phyloP scores from a whole-genome alignment of 2,113 vertebrate species.

The Probosciger aterrimus region DNA sequence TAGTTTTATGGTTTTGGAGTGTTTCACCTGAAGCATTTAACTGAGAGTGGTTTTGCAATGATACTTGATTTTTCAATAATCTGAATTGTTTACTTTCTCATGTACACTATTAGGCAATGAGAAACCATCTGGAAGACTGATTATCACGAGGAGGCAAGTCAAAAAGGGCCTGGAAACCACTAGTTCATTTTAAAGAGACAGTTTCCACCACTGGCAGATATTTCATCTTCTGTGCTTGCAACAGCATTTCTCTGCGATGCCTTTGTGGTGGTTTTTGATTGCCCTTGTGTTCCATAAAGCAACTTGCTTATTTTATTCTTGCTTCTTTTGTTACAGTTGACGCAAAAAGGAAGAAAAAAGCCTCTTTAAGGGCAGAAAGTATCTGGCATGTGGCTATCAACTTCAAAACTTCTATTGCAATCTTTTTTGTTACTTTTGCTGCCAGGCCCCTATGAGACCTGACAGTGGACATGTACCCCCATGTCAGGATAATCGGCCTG shows the following conservation, averaged over 20 bases:
- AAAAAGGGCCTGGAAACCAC: conserved; percentile 48
- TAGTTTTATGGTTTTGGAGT: conserved; percentile 24
- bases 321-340: conserved; percentile 72
- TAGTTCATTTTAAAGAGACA: conserved; percentile 53
- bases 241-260: conserved; percentile 10
- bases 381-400: conserved; percentile 67
- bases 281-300: conserved; percentile 35
- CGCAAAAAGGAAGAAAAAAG: conserved; percentile 68
- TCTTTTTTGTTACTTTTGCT: conserved; percentile 69
- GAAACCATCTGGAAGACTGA: conserved; percentile 57
- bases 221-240: conserved; percentile 24
- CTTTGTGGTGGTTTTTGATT: conserved; percentile 63
- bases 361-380: conserved; percentile 69
- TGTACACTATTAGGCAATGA: conserved; percentile 50
- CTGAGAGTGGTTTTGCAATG: conserved; percentile 20
- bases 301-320: conserved; percentile 66
- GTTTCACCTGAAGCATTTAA: conserved; percentile 25
- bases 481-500: conserved; percentile 66
- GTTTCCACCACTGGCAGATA: conserved; percentile 46
- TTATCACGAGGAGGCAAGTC: conserved; percentile 48
- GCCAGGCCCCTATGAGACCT: conserved; percentile 67
- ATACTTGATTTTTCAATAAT: conserved; percentile 51
- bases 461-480: conserved; percentile 64
- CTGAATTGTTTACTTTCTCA: conserved; percentile 43
- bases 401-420: conserved; percentile 68